Percentiles rank a stretch among this genome's conserved stretches.
Conservation (phyloP, 2,113 vertebrate species). For the Caloenas nicobarica region DNA sequence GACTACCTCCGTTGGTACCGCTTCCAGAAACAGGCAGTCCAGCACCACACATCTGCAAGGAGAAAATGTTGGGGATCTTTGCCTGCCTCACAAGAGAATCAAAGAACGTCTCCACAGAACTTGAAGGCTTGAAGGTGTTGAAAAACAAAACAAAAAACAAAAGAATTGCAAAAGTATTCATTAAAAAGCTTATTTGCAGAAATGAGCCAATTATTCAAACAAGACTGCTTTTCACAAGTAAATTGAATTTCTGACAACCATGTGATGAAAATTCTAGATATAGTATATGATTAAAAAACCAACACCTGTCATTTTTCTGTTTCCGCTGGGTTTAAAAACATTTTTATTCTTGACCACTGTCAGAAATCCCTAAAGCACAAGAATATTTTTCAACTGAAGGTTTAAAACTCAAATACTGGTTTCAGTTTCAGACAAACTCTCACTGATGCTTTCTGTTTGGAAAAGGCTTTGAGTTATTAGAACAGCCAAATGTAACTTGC, state of each 20-base stretch:
- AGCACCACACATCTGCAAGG: slow-evolving; percentile 96
- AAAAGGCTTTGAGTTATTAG: background rate
- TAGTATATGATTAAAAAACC: background rate
- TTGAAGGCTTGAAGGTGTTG: slow-evolving; percentile 84
- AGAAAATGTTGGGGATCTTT: slow-evolving; percentile 89
- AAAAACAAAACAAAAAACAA: background rate
- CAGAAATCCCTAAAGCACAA: background rate
- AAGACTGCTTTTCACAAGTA: background rate
- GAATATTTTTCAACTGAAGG: background rate
- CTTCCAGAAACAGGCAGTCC: slow-evolving; percentile 78
- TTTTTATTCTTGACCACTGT: slow-evolving; percentile 15
- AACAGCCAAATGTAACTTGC: background rate
- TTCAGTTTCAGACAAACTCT: background rate
- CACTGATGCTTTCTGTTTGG: background rate
- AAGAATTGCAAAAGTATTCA: background rate
- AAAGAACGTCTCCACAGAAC: slow-evolving; percentile 93
- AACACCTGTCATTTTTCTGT: background rate
- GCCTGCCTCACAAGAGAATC: slow-evolving; percentile 89
- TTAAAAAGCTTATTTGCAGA: background rate
- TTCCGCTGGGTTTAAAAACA: background rate
- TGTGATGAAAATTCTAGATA: background rate
- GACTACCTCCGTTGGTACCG: slow-evolving; percentile 87
- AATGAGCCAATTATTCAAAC: background rate
- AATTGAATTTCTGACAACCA: background rate
- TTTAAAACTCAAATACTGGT: background rate